A percentile compares a stretch with the other conserved stretches of the same genome.
phyloP scores from a whole-genome alignment of 1,140 invertebrate species.

The Pogonomyrmex barbatus region DNA sequence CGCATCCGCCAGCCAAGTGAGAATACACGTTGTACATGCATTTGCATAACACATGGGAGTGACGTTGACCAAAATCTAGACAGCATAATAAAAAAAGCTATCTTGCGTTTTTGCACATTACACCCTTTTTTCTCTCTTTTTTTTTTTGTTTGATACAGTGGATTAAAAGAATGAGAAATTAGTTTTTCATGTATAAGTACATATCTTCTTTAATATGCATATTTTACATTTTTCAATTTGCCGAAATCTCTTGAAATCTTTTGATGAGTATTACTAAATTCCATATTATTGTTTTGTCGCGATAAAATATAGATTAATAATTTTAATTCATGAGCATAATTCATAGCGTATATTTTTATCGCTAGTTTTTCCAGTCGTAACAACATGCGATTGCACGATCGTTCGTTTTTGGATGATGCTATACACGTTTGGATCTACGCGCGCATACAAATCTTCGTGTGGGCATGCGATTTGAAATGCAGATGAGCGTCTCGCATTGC shows the following conservation, averaged over 20 bases:
- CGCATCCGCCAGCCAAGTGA: background rate
- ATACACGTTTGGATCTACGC: slow-evolving; percentile 3
- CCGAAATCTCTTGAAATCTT: background rate
- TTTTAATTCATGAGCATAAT: background rate
- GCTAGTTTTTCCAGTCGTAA: background rate
- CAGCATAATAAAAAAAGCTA: background rate
- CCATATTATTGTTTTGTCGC: background rate
- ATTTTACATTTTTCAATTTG: background rate
- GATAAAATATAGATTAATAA: background rate
- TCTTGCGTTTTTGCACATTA: background rate
- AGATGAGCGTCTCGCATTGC: slow-evolving; percentile 78
- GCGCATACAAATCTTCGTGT: slow-evolving; percentile 66
- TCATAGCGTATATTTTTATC: background rate
- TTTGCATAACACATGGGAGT: slow-evolving; percentile 17
- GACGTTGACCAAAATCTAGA: background rate
- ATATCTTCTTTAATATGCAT: background rate
- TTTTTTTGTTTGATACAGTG: background rate
- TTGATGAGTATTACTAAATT: background rate
- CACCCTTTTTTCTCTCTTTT: background rate
- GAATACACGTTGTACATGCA: slow-evolving; percentile 40
- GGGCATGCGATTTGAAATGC: slow-evolving; percentile 78
- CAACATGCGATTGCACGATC: slow-evolving; percentile 2
- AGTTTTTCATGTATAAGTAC: background rate
- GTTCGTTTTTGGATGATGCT: slow-evolving; percentile 3
- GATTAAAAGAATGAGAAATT: background rate